A percentile compares a stretch with the other conserved stretches of the same genome.
These are phyloP conservation scores for Ctena decussata DNA, from an alignment of 2,888 invertebrate species.

Conservation along the genomic window DNA sequence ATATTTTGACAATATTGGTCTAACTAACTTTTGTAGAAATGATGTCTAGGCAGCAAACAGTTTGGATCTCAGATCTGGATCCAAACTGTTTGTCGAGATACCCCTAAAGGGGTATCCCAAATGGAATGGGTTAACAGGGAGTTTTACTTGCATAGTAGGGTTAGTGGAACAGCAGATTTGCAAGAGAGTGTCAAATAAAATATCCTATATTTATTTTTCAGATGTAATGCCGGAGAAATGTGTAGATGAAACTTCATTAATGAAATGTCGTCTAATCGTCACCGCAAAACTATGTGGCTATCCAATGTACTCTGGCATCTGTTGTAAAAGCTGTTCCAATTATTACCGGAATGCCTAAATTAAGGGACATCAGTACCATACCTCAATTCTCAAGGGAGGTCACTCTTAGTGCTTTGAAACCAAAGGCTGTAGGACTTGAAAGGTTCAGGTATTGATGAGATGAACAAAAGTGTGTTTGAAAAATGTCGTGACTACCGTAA, in stretches of 20 bases:
- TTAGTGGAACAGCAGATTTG: too few species aligned
- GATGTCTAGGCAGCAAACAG: too few species aligned
- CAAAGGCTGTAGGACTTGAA: slow-evolving; percentile 2
- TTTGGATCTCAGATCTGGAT: too few species aligned
- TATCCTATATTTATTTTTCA: slow-evolving; percentile 87
- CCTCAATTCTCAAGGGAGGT: slow-evolving; percentile 9
- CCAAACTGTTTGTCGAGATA: too few species aligned
- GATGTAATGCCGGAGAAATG: slow-evolving; percentile 93
- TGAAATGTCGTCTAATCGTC: slow-evolving; percentile 96
- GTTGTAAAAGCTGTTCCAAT: slow-evolving; percentile 90
- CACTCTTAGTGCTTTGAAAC: not conserved
- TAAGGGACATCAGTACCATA: not conserved
- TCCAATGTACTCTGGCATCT: slow-evolving; percentile 93
- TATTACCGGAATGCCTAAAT: slow-evolving; percentile 8
- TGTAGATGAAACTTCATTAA: slow-evolving; percentile 95
- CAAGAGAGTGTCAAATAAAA: too few species aligned
- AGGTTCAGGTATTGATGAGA: not conserved
- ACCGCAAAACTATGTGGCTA: slow-evolving; percentile 94
- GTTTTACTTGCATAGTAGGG: too few species aligned
- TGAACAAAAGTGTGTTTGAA: not conserved
- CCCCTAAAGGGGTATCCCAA: too few species aligned
- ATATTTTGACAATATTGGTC: too few species aligned
- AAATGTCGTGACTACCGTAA: too few species aligned
- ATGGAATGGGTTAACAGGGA: too few species aligned
- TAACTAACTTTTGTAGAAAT: too few species aligned